phyloP scores from a whole-genome alignment of 2,113 vertebrate species.

The Xerus inauris region DNA sequence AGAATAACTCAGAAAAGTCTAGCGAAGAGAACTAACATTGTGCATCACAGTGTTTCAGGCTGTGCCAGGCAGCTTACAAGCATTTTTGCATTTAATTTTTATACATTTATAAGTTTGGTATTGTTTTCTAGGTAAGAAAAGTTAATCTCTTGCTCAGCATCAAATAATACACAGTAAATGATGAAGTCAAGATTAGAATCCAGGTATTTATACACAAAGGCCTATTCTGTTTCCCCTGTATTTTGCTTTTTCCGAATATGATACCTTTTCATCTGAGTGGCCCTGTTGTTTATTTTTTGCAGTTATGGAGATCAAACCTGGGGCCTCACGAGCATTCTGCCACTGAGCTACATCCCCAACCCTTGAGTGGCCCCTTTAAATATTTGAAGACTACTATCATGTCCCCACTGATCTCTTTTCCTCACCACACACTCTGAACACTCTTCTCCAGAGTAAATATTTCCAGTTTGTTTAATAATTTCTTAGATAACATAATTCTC shows the following conservation, averaged over 20 bases:
- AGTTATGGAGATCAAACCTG: not conserved
- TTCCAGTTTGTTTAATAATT: constrained; percentile 17
- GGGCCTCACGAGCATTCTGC: not conserved
- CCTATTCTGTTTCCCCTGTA: not conserved
- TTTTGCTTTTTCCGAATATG: constrained; percentile 44
- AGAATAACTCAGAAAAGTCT: constrained; percentile 51
- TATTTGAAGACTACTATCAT: not conserved
- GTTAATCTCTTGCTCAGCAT: constrained; percentile 9
- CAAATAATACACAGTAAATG: constrained; percentile 37
- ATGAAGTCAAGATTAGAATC: constrained; percentile 31
- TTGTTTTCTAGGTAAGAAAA: constrained; percentile 52
- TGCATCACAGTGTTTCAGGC: not conserved
- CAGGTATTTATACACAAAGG: constrained; percentile 14
- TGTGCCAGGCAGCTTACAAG: not conserved
- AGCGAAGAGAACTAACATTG: constrained; percentile 3
- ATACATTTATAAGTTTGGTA: constrained; percentile 53
- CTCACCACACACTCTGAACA: not conserved
- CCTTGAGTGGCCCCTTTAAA: not conserved
- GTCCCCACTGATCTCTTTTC: not conserved
- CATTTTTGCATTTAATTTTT: constrained; percentile 67
- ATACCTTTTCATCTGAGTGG: constrained; percentile 12
- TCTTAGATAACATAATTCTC: not conserved
- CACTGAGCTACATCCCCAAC: not conserved
- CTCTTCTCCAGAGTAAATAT: constrained; percentile 5
- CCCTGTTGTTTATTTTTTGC: not conserved